These are phyloP conservation scores for Scaptomyza caliginosa DNA, from an alignment of 2,888 invertebrate species.

Conservation along the genomic window DNA sequence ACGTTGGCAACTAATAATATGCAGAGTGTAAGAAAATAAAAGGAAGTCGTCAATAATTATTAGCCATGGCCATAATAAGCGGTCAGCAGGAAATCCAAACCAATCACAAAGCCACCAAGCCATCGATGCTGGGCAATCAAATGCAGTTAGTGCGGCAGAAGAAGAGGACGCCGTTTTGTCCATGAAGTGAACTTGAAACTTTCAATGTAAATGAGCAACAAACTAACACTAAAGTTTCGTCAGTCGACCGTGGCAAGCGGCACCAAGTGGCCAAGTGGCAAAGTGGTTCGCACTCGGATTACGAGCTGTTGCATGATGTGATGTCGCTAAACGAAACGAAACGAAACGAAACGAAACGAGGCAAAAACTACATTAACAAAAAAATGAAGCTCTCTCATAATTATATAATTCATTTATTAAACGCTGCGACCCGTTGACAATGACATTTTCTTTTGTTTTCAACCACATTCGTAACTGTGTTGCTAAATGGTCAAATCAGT, in stretches of 20 bases:
- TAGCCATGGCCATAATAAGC: slow-evolving; percentile 52
- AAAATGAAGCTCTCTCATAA: slow-evolving; percentile 16
- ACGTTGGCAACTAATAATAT: slow-evolving; percentile 28
- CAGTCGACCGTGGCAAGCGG: slow-evolving; percentile 32
- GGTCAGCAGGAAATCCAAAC: slow-evolving; percentile 47
- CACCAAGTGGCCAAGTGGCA: not conserved
- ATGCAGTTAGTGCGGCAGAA: slow-evolving; percentile 20
- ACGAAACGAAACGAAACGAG: not conserved
- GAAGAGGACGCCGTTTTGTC: slow-evolving; percentile 1
- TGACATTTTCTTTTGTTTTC: slow-evolving; percentile 51
- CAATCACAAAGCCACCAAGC: slow-evolving; percentile 22
- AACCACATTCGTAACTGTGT: slow-evolving; percentile 35
- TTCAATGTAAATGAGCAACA: slow-evolving; percentile 45
- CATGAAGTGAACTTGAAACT: slow-evolving; percentile 48
- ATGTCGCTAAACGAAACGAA: slow-evolving; percentile 2
- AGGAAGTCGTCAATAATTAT: slow-evolving; percentile 56
- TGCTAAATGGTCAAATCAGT: slow-evolving; percentile 29
- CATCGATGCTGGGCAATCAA: slow-evolving; percentile 45
- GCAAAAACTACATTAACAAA: not conserved
- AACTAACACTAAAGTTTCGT: slow-evolving; percentile 35
- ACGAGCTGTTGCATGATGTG: slow-evolving; percentile 53
- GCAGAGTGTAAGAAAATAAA: not conserved
- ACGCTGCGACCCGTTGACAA: slow-evolving; percentile 65
- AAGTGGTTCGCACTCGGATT: slow-evolving; percentile 7
- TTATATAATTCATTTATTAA: slow-evolving; percentile 58